Evolutionary conservation across 2,888 invertebrate species (phyloP), one percentile per base, ranked within the genome.

Genomic region (Agrotis ipsilon): DNA sequence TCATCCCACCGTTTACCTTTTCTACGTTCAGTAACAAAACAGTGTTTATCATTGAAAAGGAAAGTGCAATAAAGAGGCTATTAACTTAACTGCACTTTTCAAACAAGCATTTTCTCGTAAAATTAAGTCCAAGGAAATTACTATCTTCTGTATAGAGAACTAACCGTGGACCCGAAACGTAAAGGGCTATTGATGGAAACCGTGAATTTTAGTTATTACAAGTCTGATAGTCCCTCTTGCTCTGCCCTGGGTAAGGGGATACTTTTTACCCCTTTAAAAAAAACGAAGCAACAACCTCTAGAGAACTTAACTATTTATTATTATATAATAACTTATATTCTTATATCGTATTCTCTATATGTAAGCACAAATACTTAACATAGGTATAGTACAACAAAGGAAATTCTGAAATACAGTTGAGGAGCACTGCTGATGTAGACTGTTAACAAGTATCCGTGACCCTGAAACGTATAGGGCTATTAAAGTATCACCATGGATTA

Each of bases 1-100:
- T n/a, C n/a, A n/a, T n/a, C n/a, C n/a, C n/a, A n/a, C n/a, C n/a
- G n/a, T n/a, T n/a, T n/a, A n/a, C n/a, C 27, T 5, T 39, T 2
- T 39, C 39, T 39, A 9, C 39, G 14, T 52, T 58, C 19, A 54
- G 58, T 21, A 51, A 13, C 32, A 39, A 48, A 45, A 59, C n/a
- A 61, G 9, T 46, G 27, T 43, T 65, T 79, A 51, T 74, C 5
- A 54, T 51, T 74, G 32, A 48, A 75, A 69, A 62, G 55, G 48
- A 57, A 78, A 68, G 21, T 61, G 52, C 55, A 59, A 45, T 27
- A 58, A 73, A 54, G 21, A 49, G n/a, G 1, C n/a, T 27, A 24
- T 66, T n/a, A 48, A 48, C 43, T 64, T 62, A 43, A 57, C 21
- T 32, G 43, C 3, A 9, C 43, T 58, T 48, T 67, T 67, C 43